A percentile compares a stretch with the other conserved stretches of the same genome.
These are phyloP conservation scores for Gari tellinella DNA, from an alignment of 2,888 invertebrate species.

Conservation along the genomic window DNA sequence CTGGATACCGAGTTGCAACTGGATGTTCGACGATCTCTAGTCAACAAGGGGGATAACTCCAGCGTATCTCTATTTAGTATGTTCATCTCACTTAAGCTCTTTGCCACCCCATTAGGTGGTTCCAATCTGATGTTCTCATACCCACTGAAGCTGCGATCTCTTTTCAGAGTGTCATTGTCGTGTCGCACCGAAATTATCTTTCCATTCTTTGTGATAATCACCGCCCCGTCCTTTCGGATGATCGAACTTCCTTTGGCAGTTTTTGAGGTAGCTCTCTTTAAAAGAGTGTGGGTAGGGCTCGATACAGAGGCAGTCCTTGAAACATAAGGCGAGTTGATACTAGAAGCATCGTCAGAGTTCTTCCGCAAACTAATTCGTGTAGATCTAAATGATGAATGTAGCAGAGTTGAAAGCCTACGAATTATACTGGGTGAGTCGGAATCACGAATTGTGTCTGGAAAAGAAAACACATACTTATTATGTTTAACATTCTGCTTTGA, in stretches of 20 bases:
- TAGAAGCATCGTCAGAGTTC: constrained; percentile 45
- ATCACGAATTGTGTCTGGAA: constrained; percentile 54
- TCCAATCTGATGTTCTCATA: constrained; percentile 26
- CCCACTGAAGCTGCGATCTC: constrained; percentile 50
- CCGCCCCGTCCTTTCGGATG: constrained; percentile 73
- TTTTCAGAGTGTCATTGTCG: constrained; percentile 47
- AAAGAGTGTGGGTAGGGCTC: constrained; percentile 58
- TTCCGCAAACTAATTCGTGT: constrained; percentile 33
- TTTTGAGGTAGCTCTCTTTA: constrained; percentile 64
- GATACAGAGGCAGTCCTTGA: constrained; percentile 25
- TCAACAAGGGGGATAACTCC: constrained; percentile 37
- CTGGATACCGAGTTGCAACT: constrained; percentile 22
- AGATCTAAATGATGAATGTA: constrained; percentile 51
- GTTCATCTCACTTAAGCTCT: constrained; percentile 49
- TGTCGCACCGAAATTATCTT: constrained; percentile 76
- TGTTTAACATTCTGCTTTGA: too few relatives aligned
- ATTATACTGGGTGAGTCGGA: constrained; percentile 56
- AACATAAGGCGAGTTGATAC: constrained; percentile 22
- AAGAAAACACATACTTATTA: too few relatives aligned
- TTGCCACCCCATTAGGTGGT: constrained; percentile 36
- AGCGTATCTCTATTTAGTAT: constrained; percentile 15
- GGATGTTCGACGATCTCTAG: not conserved
- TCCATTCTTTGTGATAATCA: constrained; percentile 77
- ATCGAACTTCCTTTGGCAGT: constrained; percentile 72
- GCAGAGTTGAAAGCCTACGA: constrained; percentile 43